phyloP scores from a whole-genome alignment of 1,140 invertebrate genomes.

The Propsilocerus akamusi region DNA sequence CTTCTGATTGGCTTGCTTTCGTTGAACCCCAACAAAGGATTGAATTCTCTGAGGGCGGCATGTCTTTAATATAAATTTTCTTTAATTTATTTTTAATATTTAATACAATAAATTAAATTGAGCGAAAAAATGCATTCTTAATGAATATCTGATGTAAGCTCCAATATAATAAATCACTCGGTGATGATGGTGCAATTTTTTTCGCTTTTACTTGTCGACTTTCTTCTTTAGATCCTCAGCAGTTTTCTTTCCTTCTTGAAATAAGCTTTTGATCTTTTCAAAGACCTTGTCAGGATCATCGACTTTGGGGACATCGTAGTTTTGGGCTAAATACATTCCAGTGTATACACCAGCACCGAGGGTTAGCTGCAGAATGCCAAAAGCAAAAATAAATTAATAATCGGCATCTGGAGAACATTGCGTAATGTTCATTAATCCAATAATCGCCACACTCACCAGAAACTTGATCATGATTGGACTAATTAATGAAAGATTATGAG shows the following conservation, averaged over 20 bases:
- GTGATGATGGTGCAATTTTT: conserved; percentile 16
- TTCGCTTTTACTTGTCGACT: conserved; percentile 13
- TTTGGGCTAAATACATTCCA: conserved; percentile 62
- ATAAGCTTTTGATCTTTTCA: conserved; percentile 41
- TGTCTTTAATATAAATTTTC: conserved; percentile 31
- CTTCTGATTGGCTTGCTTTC: conserved; percentile 98
- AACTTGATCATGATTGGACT: conserved; percentile 17
- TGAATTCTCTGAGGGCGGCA: conserved; percentile 75
- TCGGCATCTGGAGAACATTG: no score
- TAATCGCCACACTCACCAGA: conserved; percentile 16
- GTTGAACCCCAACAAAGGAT: conserved; percentile 75
- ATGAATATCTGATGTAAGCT: not conserved
- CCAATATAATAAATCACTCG: not conserved
- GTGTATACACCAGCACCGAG: conserved; percentile 57
- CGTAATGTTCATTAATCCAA: not conserved
- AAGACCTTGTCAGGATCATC: conserved; percentile 55
- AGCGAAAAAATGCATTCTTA: conserved; percentile 5
- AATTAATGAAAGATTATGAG: no score
- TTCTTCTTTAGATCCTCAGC: conserved; percentile 28
- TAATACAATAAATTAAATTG: conserved; percentile 11
- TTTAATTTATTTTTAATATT: conserved; percentile 7
- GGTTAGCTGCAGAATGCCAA: no score
- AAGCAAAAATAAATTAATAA: no score
- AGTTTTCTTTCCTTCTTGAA: conserved; percentile 37
- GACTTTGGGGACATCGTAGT: conserved; percentile 67